phyloP scores from a whole-genome alignment of 2,888 invertebrate genomes.

The Brachyptera risi region DNA sequence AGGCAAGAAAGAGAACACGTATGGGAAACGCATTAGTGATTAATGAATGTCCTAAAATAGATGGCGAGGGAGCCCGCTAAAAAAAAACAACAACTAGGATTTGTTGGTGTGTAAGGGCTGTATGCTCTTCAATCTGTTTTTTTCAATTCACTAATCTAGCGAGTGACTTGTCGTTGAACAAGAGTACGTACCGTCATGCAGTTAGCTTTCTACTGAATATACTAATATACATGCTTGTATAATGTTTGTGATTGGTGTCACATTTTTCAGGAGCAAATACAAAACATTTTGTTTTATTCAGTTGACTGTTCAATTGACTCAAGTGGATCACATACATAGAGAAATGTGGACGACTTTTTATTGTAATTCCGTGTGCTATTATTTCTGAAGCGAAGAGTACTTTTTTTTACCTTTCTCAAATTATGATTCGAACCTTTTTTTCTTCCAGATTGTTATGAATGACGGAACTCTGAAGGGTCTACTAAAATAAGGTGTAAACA shows the following conservation, averaged over 20 bases:
- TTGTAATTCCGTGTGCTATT: not conserved
- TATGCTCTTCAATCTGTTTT: too few relatives aligned
- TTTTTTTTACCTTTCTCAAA: slow-evolving; percentile 8
- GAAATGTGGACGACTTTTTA: too few relatives aligned
- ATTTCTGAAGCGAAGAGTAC: not conserved
- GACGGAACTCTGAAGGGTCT: not conserved
- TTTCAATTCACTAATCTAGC: too few relatives aligned
- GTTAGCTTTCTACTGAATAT: too few relatives aligned
- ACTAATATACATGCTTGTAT: too few relatives aligned
- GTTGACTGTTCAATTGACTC: not conserved
- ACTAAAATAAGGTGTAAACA: slow-evolving; percentile 17
- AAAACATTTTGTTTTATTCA: too few relatives aligned
- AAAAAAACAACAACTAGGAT: not conserved
- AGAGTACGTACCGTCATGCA: not conserved
- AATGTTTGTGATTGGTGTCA: too few relatives aligned
- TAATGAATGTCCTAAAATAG: not conserved
- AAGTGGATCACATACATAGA: too few relatives aligned
- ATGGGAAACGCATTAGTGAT: too few relatives aligned
- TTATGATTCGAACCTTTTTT: not conserved
- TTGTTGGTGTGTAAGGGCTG: too few relatives aligned
- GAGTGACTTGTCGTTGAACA: not conserved
- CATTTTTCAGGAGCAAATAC: too few relatives aligned
- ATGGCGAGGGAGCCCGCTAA: not conserved
- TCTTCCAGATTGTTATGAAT: not conserved
- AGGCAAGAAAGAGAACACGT: too few relatives aligned